phyloP scores from a whole-genome alignment of 2,797 vertebrate species.

The Protosalanx chinensis region DNA sequence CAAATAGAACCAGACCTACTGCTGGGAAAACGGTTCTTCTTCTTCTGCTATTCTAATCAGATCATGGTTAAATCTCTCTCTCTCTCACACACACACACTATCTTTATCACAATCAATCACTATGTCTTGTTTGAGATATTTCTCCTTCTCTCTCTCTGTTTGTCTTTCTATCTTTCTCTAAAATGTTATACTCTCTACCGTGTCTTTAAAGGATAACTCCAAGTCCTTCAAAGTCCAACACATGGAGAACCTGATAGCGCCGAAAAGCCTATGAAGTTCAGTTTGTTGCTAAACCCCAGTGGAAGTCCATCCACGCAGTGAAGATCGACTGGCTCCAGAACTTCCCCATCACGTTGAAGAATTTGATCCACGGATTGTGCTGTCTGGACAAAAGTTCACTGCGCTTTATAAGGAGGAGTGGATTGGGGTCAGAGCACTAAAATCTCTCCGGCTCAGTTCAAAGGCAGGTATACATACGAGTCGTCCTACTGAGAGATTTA shows the following conservation, averaged over 20 bases:
- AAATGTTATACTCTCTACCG: not conserved
- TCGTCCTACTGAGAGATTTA: constrained; percentile 58
- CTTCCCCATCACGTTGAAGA: constrained; percentile 42
- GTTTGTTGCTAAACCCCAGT: constrained; percentile 7
- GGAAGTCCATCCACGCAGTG: constrained; percentile 43
- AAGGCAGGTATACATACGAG: constrained; percentile 63
- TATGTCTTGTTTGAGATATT: no score
- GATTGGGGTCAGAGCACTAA: constrained; percentile 68
- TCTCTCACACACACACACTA: not conserved
- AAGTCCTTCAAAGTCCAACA: no score
- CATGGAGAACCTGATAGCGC: not conserved
- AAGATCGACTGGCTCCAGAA: constrained; percentile 51
- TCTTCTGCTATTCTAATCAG: constrained; percentile 55
- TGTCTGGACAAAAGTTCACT: constrained; percentile 61
- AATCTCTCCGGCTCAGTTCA: constrained; percentile 64
- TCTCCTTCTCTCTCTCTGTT: no score
- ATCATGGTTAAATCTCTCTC: not conserved
- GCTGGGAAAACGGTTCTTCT: constrained; percentile 32
- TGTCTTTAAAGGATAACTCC: no score
- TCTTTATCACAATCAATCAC: no score
- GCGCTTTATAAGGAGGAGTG: constrained; percentile 26
- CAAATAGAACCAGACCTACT: constrained; percentile 27
- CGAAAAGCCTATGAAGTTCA: constrained; percentile 26
- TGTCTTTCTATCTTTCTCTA: not conserved
- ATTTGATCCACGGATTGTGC: constrained; percentile 62